Evolutionary conservation across 2,888 invertebrate genomes (phyloP).

Genomic region (Craniophora ligustri): DNA sequence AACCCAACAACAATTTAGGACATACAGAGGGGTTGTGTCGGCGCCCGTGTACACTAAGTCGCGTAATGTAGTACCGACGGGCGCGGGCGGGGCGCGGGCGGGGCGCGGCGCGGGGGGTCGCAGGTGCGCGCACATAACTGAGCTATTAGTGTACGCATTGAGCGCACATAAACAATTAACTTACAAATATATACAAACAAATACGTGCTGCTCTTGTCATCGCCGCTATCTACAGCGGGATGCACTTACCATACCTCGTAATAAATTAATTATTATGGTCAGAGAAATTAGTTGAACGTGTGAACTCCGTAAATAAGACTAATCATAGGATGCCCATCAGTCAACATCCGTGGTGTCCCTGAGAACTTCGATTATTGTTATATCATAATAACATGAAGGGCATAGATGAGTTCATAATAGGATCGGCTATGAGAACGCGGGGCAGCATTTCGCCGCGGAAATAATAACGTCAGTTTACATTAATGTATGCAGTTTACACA

Average conservation of each 20-base stretch:
- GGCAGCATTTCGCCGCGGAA: slow-evolving; percentile 8
- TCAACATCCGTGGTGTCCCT: background rate
- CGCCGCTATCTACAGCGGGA: slow-evolving; percentile 29
- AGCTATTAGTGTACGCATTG: slow-evolving; percentile 50
- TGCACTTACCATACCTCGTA: background rate
- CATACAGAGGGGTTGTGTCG: background rate
- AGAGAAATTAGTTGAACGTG: background rate
- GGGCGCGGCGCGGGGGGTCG: background rate
- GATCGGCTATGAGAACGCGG: background rate
- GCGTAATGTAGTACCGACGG: background rate
- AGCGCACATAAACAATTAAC: slow-evolving; percentile 29
- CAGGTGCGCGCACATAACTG: slow-evolving; percentile 59
- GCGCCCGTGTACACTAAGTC: background rate
- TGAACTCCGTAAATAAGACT: background rate
- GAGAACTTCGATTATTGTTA: background rate
- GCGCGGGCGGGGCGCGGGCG: background rate
- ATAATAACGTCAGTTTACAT: slow-evolving; percentile 18
- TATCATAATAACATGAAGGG: slow-evolving; percentile 1
- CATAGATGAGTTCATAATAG: background rate
- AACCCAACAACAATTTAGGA: background rate
- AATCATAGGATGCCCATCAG: background rate
- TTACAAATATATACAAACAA: slow-evolving; percentile 56
- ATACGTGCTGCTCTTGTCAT: slow-evolving; percentile 32
- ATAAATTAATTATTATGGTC: background rate
- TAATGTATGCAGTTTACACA: slow-evolving; percentile 10